Base-by-base conservation (phyloP, 2,797 vertebrate species). In the Acanthurus leucopareius region DNA sequence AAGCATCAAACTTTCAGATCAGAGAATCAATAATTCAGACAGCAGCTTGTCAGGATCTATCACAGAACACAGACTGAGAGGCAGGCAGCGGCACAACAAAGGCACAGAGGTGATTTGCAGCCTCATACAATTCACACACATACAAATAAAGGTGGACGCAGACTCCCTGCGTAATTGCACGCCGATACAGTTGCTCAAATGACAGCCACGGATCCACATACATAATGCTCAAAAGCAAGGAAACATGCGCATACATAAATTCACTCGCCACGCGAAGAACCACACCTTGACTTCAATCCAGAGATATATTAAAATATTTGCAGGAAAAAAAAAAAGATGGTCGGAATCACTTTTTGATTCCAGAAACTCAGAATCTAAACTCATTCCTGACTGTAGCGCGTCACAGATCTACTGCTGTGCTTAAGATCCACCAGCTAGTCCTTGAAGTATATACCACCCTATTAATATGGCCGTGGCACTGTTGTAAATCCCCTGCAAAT, bases 1-100 rank as follows among this genome's bases (percentile, higher is more conserved):
- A 91, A 88, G 90, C 92, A 95, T 95, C 93, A 94, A 95, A 94
- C 92, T 94, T 95, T 94, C 91, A 95, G 90, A 94, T 93, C 92
- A 90, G 82, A 80, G 81, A 82, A 95, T 95, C 93, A 95, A 95
- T 95, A 93, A 95, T 94, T 94, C 91, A 94, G 92, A 88, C 90
- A 69, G 87, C 84, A 83, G 88, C 90, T 90, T 93, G 93, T 94
- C 91, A 89, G 90, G 85, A 92, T 92, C 91, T 88, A 93, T 94
- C 92, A 89, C 83, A 49, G 85, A 88, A 87, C 86, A 86, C 88
- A 88, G 87, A 82, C 76, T 75, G 80, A 87, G 88, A 80, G 86
- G 79, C 73, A 89, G 67, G 77, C 80, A 25, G 74, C 38, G n/a
- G 73, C 57, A 78, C n/a, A 72, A 91, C 89, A 84, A 81, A 83